Evolutionary conservation across 2,113 vertebrate genomes (phyloP), one percentile per base, ranked within the genome.

Genomic region (Garra rufa): DNA sequence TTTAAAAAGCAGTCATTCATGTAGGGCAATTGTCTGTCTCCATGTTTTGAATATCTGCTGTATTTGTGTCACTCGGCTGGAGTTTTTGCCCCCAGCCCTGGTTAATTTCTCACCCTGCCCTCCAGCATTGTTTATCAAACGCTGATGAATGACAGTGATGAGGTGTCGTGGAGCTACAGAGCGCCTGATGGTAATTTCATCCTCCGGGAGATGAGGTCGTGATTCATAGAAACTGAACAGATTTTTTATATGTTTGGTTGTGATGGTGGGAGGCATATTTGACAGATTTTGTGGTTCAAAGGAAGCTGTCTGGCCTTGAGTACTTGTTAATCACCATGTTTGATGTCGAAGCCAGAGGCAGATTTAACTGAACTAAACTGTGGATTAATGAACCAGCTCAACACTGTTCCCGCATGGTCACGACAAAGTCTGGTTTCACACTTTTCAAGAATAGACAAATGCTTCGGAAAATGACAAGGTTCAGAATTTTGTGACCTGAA

Each of bases 281-380:
- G 44, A 63, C 57, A 83, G 71, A 76, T 76, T 65, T 38, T 26
- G 44, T 76, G 59, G 57, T 38, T 76, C 48, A 41, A 83, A 83
- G 82, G 14, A 67, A 11, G 73, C 63, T 83, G 73, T 52, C 26
- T 75, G 69, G 81, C 81, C 41, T 15, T 8, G 26, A 63, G 82
- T 52, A 17, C 14, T 76, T 46, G 59, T 83, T 83, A 83, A 76
- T 83, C 82, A 38, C 21, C n/a, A 38, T 34, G 57, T 83, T 83
- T 41, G 82, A 83, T 67, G 82, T 76, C 15, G 57, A 65, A 83
- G 82, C 82, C 82, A 83, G 73, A 48, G 43, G 82, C 57, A 50
- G 82, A 61, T n/a, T 83, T 65, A 83, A 46, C 41, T 13, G 7
- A 83, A 63, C 82, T 48, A 65, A 65, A 83, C 41, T 55, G 71